A percentile compares a stretch with the other conserved stretches of the same genome.
These are phyloP conservation scores for Aphaenogaster ashmeadi DNA, from an alignment of 1,140 invertebrate genomes.

Conservation along the genomic window DNA sequence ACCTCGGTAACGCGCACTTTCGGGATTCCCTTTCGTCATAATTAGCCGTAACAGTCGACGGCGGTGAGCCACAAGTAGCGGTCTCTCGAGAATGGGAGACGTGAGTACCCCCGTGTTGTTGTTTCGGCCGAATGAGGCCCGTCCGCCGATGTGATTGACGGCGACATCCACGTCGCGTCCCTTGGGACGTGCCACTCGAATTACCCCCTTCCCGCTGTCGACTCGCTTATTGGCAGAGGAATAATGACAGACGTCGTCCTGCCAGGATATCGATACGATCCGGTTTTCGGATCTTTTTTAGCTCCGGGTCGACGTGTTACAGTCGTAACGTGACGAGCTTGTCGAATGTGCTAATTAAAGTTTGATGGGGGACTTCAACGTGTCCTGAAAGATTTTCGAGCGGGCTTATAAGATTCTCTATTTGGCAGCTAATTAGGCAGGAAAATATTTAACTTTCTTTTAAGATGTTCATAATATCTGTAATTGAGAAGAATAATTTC, in stretches of 20 bases:
- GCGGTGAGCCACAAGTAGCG: constrained; percentile 46
- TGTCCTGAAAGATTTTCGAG: not conserved
- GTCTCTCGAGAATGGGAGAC: constrained; percentile 55
- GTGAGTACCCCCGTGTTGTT: constrained; percentile 44
- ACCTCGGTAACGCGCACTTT: not conserved
- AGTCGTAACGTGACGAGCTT: not conserved
- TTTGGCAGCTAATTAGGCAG: not conserved
- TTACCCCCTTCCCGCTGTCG: constrained; percentile 38
- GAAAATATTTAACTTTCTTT: not conserved
- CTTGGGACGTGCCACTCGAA: constrained; percentile 61
- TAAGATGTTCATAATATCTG: not conserved
- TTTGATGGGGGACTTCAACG: not conserved
- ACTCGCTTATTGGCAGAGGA: constrained; percentile 55
- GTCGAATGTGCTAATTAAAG: constrained; percentile 20
- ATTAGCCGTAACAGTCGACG: constrained; percentile 60
- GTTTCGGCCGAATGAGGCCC: constrained; percentile 58
- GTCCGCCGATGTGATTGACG: constrained; percentile 70
- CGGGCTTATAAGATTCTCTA: not conserved
- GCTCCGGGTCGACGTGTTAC: not conserved
- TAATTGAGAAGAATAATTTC: not conserved
- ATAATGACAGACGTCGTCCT: constrained; percentile 41
- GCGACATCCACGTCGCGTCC: constrained; percentile 33
- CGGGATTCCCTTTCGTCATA: constrained; percentile 42
- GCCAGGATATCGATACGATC: not conserved
- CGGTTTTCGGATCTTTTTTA: constrained; percentile 9